A percentile compares a stretch with the other conserved stretches of the same genome.
These are phyloP conservation scores for Apodemia hepburni DNA, from an alignment of 2,888 invertebrate species.

Conservation along the genomic window DNA sequence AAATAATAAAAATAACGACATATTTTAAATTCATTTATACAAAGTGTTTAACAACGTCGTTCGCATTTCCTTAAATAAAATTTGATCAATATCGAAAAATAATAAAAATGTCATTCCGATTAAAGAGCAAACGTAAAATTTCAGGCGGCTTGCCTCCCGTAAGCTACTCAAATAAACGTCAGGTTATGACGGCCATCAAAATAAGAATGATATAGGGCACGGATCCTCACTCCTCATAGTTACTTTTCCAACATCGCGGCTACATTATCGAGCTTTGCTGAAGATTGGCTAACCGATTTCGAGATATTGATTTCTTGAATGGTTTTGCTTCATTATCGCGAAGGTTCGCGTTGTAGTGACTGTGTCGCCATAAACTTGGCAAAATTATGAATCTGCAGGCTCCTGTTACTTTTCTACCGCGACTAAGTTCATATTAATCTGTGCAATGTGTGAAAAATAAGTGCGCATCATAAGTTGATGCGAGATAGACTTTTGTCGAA, in stretches of 20 bases:
- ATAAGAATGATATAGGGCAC: neutral
- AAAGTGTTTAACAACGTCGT: neutral
- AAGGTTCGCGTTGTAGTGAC: no score
- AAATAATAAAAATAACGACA: neutral
- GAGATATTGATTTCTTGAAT: no score
- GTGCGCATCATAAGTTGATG: neutral
- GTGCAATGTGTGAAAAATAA: no score
- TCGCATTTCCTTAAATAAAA: neutral
- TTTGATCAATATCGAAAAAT: neutral
- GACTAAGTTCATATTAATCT: neutral
- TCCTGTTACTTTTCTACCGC: neutral
- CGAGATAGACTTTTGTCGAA: no score
- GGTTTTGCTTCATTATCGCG: no score
- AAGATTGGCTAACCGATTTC: no score
- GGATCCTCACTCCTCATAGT: no score
- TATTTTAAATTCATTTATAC: no score
- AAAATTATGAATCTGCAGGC: no score
- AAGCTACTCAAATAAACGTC: conserved; percentile 1
- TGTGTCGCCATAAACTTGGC: no score
- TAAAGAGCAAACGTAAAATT: conserved; percentile 6
- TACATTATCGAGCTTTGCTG: neutral
- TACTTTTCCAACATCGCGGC: neutral
- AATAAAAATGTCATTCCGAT: neutral
- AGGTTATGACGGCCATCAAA: conserved; percentile 5
- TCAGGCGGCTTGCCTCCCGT: neutral